A percentile compares a stretch with the other conserved stretches of the same genome.
Evolutionary conservation across 53 echinoderm and acorn worm species (phyloP).

Genomic region (Astropecten irregularis): DNA sequence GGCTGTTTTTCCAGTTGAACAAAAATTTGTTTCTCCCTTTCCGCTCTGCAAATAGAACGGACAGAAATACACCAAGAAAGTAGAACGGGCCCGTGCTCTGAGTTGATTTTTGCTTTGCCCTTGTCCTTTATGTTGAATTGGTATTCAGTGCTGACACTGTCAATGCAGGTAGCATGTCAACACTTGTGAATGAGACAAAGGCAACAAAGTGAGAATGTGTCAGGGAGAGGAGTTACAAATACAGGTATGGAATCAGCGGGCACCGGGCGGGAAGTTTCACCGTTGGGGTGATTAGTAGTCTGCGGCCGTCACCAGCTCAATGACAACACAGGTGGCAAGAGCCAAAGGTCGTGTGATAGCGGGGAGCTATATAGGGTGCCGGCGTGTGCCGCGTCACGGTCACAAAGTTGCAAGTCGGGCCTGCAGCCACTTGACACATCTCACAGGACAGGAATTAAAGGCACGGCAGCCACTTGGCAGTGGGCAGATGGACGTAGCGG

Average conservation of each 20-base stretch:
- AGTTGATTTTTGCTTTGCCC: no score
- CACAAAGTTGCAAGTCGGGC: constrained; percentile 57
- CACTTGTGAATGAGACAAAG: constrained; percentile 52
- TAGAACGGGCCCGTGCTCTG: no score
- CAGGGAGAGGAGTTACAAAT: background rate
- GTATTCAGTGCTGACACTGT: constrained; percentile 23
- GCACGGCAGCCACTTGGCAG: constrained; percentile 42
- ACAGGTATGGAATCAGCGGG: no score
- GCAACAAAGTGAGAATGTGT: constrained; percentile 26
- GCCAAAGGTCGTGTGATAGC: constrained; percentile 12
- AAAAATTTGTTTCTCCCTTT: no score
- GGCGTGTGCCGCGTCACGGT: constrained; percentile 33
- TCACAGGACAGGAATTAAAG: constrained; percentile 52
- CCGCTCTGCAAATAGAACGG: no score
- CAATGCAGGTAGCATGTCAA: constrained; percentile 41
- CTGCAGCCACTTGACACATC: constrained; percentile 53
- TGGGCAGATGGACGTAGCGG: constrained; percentile 53
- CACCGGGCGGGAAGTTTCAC: no score
- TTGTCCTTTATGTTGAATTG: no score
- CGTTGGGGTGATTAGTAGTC: constrained; percentile 42
- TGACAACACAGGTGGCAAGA: constrained; percentile 45
- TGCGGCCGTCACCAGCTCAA: constrained; percentile 7
- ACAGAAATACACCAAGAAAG: no score
- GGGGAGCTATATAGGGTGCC: constrained; percentile 22
- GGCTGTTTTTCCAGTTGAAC: no score